A percentile compares a stretch with the other conserved stretches of the same genome.
These are phyloP conservation scores for Suillia variegata DNA, from an alignment of 2,888 invertebrate genomes.

Conservation along the genomic window DNA sequence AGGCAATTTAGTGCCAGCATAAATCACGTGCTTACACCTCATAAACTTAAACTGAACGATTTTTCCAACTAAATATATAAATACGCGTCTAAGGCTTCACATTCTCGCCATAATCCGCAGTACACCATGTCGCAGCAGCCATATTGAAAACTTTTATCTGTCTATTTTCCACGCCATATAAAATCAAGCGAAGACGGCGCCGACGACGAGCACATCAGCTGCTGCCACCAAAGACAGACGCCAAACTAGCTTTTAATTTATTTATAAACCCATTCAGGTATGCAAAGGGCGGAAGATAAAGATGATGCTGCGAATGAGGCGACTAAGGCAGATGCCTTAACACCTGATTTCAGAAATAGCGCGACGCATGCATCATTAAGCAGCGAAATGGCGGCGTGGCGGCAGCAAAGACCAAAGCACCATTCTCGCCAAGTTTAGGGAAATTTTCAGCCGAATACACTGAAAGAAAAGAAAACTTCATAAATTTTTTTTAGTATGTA, in stretches of 20 bases:
- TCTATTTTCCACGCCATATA: neutral
- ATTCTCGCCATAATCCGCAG: neutral
- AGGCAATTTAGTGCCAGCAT: no score
- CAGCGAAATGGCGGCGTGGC: neutral
- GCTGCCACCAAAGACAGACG: neutral
- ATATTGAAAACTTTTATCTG: slow-evolving; percentile 7
- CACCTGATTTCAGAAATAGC: slow-evolving; percentile 10
- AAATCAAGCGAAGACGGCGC: neutral
- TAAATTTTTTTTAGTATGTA: no score
- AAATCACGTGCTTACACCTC: neutral
- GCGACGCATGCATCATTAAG: slow-evolving; percentile 46
- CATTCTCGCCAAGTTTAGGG: no score
- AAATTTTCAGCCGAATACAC: no score
- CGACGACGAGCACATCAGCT: neutral
- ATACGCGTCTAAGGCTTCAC: no score
- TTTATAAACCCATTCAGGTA: slow-evolving; percentile 42
- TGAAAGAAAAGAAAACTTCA: no score
- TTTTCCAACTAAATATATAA: no score
- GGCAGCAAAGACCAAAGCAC: no score
- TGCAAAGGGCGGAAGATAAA: slow-evolving; percentile 8
- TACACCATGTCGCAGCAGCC: neutral
- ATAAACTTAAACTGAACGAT: no score
- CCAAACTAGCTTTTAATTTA: slow-evolving; percentile 43
- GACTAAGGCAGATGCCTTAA: neutral
- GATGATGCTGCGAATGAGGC: neutral